A percentile compares a stretch with the other conserved stretches of the same genome.
Evolutionary conservation across 2,888 invertebrate species (phyloP).

Genomic region (Pterostichus madidus): DNA sequence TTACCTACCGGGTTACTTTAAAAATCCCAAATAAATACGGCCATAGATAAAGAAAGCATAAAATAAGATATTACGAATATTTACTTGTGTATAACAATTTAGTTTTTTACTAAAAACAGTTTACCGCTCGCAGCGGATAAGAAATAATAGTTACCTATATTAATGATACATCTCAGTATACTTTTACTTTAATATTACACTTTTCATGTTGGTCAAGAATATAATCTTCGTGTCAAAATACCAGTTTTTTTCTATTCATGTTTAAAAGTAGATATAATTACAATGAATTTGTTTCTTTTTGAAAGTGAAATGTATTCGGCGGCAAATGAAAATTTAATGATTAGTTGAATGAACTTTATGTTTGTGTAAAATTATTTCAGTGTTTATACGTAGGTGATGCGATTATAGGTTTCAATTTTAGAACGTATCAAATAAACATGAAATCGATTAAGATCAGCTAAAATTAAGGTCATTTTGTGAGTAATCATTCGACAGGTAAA

Average conservation of each 20-base stretch:
- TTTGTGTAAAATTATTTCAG: constrained; percentile 29
- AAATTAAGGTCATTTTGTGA: constrained; percentile 36
- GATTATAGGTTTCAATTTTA: constrained; percentile 46
- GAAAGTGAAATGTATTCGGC: constrained; percentile 31
- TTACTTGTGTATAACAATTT: no score
- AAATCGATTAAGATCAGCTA: constrained; percentile 25
- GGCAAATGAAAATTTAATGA: constrained; percentile 38
- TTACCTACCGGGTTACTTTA: no score
- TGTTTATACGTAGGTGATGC: constrained; percentile 23
- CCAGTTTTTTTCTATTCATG: neutral
- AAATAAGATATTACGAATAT: no score
- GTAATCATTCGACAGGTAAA: constrained; percentile 32
- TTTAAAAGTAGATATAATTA: constrained; percentile 1
- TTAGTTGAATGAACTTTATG: constrained; percentile 27
- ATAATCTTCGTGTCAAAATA: neutral
- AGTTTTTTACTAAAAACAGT: no score
- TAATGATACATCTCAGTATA: neutral
- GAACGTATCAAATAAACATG: constrained; percentile 36
- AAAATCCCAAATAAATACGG: no score
- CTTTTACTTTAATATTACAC: neutral
- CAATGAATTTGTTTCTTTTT: neutral
- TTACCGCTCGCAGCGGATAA: no score
- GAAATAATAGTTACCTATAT: no score
- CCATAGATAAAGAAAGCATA: no score
- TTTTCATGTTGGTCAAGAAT: neutral